phyloP scores from a whole-genome alignment of 1,140 invertebrate species.

The Coboldia fuscipes region DNA sequence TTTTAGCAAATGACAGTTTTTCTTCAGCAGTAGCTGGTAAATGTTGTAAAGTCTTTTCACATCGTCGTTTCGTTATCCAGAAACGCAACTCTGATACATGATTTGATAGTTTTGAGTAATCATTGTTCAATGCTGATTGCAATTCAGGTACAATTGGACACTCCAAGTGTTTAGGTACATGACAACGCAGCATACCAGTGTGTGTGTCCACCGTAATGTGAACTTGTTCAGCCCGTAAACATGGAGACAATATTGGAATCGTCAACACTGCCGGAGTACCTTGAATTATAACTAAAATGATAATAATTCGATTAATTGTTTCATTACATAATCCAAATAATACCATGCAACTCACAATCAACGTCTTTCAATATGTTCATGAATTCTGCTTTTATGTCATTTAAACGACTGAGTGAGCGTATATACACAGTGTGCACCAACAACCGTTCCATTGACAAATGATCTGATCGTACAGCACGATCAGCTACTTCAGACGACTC shows the following conservation, averaged over 20 bases:
- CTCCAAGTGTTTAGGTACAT: constrained; percentile 70
- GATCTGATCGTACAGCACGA: constrained; percentile 60
- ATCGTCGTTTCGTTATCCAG: constrained; percentile 77
- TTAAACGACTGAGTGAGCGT: constrained; percentile 57
- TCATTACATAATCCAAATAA: too few relatives aligned
- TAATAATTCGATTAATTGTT: background rate
- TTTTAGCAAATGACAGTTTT: constrained; percentile 55
- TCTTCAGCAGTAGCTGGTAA: constrained; percentile 72
- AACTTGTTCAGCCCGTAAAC: constrained; percentile 73
- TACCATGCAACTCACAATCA: constrained; percentile 33
- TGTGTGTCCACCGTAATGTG: constrained; percentile 84
- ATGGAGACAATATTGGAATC: constrained; percentile 71
- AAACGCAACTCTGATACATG: constrained; percentile 54
- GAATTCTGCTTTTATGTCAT: constrained; percentile 63
- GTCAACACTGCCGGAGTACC: constrained; percentile 81
- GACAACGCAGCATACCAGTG: constrained; percentile 74
- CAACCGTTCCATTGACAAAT: constrained; percentile 81
- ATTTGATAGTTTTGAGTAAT: constrained; percentile 41
- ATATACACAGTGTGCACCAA: constrained; percentile 96
- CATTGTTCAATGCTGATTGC: constrained; percentile 56
- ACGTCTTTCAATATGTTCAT: constrained; percentile 47
- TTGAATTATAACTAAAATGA: constrained; percentile 19
- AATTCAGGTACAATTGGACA: constrained; percentile 63
- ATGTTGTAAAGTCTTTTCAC: constrained; percentile 87
- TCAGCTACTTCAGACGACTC: constrained; percentile 45